Evolutionary conservation across 2,888 invertebrate genomes (phyloP), one percentile per base, ranked within the genome.

Genomic region (Drosophila testacea): DNA sequence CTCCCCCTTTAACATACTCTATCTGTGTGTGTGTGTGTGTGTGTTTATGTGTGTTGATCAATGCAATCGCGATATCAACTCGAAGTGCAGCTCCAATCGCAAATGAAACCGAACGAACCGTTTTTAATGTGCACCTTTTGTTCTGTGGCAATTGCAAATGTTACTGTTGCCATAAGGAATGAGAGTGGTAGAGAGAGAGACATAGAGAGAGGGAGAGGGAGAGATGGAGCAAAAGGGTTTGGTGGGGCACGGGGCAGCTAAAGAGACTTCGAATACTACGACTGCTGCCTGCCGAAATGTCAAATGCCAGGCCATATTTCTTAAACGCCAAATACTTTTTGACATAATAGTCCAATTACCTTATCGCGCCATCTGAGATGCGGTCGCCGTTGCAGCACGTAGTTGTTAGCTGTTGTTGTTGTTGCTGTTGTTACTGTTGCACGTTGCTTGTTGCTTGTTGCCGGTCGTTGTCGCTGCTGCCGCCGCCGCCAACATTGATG

Each of bases 321-420:
- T 89, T 90, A 87, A 87, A 89, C 85, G 91, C 91, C 91, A 91
- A 91, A 91, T 91, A 90, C 91, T 91, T 91, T 91, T 91, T 91
- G 91, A 91, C 91, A 91, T 91, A 91, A 91, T 91, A 91, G 91
- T 91, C 91, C 91, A 91, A 91, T 91, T 91, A 91, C 91, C 91
- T 91, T 91, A 91, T 91, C 91, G 91, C 91, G 89, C 91, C 90
- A 90, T 90, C 90, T 87, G 75, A 88, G 91, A 85, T 86, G 88
- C 88, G 88, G 82, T 82, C 82, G 81, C 74, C 76, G 79, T 73
- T 79, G 77, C 76, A 75, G 76, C 76, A 75, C 73, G 73, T 73
- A 74, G 64, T 69, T 69, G 73, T 65, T 76, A 55, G 71, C 44
- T 60, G 69, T 56, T 69, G 75, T 65, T 69, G 55, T 38, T 55